A percentile compares a stretch with the other conserved stretches of the same genome.
phyloP scores from a whole-genome alignment of 1,140 invertebrate genomes.

The Brachionus manjavacas region DNA sequence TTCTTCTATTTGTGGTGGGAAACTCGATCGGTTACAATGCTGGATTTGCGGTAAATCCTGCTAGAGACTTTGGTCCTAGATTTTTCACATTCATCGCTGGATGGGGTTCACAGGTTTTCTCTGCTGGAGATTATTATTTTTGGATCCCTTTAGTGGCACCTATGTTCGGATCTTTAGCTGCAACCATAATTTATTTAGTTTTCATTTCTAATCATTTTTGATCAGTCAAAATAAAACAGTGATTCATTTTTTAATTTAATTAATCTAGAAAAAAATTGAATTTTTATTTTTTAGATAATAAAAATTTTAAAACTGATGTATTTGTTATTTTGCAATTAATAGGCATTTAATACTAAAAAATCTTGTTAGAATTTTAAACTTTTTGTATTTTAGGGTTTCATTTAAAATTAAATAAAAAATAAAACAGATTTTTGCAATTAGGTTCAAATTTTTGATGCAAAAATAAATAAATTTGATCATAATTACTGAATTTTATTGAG shows the following conservation, averaged over 20 bases:
- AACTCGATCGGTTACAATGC: conserved; percentile 62
- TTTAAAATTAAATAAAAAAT: too few species aligned
- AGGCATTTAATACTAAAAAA: too few species aligned
- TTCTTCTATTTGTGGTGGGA: conserved; percentile 61
- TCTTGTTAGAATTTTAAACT: too few species aligned
- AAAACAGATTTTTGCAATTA: too few species aligned
- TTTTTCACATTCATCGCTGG: conserved; percentile 62
- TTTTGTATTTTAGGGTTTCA: too few species aligned
- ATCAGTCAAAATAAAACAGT: background rate
- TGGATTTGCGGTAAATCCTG: conserved; percentile 66
- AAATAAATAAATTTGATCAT: too few species aligned
- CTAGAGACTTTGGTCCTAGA: conserved; percentile 63
- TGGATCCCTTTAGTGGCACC: conserved; percentile 47
- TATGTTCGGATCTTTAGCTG: background rate
- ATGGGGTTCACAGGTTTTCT: conserved; percentile 61
- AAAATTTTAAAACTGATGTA: too few species aligned
- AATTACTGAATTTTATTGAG: too few species aligned
- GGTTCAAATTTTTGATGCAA: too few species aligned
- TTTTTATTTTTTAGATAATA: background rate
- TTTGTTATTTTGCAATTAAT: too few species aligned
- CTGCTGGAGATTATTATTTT: conserved; percentile 47
- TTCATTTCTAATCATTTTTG: conserved; percentile 9
- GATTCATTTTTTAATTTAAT: background rate
- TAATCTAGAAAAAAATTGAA: background rate
- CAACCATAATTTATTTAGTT: conserved; percentile 11